A percentile compares a stretch with the other conserved stretches of the same genome.
Evolutionary conservation across 64 coral and sea anemone species (phyloP).

Genomic region (Pocillopora damicornis): DNA sequence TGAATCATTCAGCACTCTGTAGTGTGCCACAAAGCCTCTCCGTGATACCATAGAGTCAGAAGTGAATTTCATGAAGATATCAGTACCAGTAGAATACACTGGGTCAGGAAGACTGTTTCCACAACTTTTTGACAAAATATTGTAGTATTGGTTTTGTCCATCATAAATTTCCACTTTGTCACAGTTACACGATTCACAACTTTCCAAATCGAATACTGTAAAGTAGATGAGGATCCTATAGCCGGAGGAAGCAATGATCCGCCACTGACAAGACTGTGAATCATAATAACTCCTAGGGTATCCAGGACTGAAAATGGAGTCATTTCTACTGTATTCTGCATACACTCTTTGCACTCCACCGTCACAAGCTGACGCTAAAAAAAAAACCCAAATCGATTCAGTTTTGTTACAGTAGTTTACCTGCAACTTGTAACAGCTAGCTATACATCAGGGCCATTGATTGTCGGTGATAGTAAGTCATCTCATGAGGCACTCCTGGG

Average conservation of each 20-base stretch:
- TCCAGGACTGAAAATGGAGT: conserved; percentile 13
- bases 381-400: no score
- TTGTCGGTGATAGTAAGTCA: no score
- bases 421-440: no score
- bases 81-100: not conserved
- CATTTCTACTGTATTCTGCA: not conserved
- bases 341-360: not conserved
- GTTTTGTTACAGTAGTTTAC: no score
- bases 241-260: not conserved
- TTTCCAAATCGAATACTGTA: not conserved
- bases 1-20: not conserved
- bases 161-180: conserved; percentile 18
- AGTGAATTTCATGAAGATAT: not conserved
- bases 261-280: conserved; percentile 22
- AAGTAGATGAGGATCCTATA: conserved; percentile 10
- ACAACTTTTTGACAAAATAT: not conserved
- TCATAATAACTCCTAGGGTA: conserved; percentile 8
- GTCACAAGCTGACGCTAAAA: not conserved
- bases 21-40: not conserved
- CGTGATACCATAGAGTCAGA: not conserved
- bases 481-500: no score
- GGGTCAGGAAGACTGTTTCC: not conserved
- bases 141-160: not conserved
- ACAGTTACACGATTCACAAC: not conserved
- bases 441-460: no score